These are phyloP conservation scores for Tipula confusa DNA, from an alignment of 2,888 invertebrate species.

Conservation along the genomic window DNA sequence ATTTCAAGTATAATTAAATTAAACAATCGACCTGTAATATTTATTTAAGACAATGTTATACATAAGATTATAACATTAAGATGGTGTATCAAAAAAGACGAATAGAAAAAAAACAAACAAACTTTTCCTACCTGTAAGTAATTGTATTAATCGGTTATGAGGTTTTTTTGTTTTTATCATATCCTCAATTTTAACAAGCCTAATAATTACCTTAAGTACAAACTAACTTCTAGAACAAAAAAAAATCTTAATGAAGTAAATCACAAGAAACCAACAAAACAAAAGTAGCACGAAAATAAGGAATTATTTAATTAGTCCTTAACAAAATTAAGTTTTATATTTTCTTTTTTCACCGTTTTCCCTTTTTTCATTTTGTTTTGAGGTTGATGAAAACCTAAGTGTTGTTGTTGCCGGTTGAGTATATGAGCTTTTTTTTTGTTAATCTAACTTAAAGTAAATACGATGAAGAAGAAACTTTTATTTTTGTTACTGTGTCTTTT, in stretches of 20 bases:
- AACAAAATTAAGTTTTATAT: background rate
- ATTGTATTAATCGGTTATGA: conserved; percentile 3
- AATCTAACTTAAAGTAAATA: background rate
- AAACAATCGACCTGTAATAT: no score
- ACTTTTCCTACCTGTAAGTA: background rate
- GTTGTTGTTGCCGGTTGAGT: background rate
- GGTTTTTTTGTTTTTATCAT: background rate
- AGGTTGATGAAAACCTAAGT: background rate
- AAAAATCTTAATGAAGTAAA: background rate
- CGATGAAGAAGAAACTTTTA: background rate
- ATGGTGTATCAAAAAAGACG: background rate
- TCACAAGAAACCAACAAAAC: background rate
- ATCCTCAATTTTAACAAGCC: background rate
- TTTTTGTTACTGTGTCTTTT: background rate
- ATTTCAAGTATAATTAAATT: no score
- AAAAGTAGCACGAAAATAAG: background rate
- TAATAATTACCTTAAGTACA: conserved; percentile 20
- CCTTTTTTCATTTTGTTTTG: background rate
- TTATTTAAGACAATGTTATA: no score
- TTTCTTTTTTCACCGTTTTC: background rate
- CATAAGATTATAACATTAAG: no score
- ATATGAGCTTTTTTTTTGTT: background rate
- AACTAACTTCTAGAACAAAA: background rate
- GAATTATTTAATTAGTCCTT: conserved; percentile 7
- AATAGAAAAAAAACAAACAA: background rate